Evolutionary conservation across 37 sponge, comb jelly and placozoan species (phyloP), one percentile per base, ranked within the genome.

Genomic region (Amphimedon queenslandica): DNA sequence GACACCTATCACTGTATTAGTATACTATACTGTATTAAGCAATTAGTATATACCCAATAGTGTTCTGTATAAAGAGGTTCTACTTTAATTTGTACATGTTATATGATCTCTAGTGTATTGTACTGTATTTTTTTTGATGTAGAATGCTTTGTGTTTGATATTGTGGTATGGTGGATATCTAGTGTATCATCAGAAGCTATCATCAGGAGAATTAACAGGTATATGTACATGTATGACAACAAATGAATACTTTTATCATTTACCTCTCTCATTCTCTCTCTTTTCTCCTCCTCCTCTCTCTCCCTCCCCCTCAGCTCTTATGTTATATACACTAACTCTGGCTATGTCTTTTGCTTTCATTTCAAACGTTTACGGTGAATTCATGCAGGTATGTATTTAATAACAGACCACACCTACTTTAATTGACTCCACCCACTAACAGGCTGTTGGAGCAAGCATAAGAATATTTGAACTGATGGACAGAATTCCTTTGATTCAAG

Each of bases 381-480:
- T 92, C 43, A 88, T 88, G 89, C 89, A 92, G 86, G 92, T 92
- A 24, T 6, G 81, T 40, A 35, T 4, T 33, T 4, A 35, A 16
- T 70, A 16, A 33, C 69, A 47, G 4, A 25, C 40, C 37, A 35
- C 1, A 11, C 10, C 39, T 31, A 34, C 57, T 16, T 23, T 1
- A 57, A 23, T 1, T 18, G 25, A 1, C 27, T 58, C 1, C 34
- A 33, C 38, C 18, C 18, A 20, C 13, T n/a, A 23, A 38, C 23
- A 92, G 92, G 93, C 93, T 31, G 89, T 92, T 11, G 93, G 93
- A 29, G 93, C 93, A 4, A 88, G 89, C 10, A 67, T 84, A 21
- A 63, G 93, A 1, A 76, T 92, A 10, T 92, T 92, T 76, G 86
- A 92, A 37, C 74, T 92, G 36, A 32, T 92, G 75, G 93, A 92